Evolutionary conservation across 2,888 invertebrate species (phyloP).

Genomic region (Drosophila borborema): DNA sequence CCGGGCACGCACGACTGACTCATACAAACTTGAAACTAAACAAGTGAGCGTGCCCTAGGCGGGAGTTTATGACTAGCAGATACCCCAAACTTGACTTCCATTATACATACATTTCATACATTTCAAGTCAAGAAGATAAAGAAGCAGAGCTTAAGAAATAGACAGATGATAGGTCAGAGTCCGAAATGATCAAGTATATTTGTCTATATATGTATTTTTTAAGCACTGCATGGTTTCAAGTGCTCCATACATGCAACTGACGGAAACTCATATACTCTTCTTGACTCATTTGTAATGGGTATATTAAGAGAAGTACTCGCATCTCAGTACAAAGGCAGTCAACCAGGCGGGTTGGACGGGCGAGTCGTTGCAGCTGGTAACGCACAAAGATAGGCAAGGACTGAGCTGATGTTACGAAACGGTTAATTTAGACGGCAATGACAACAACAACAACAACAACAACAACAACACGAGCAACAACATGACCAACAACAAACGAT

Average conservation of each 20-base stretch:
- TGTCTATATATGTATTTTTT: background rate
- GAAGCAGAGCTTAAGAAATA: too few species aligned
- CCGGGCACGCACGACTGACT: slow-evolving; percentile 81
- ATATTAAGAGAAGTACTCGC: slow-evolving; percentile 19
- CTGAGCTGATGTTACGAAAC: slow-evolving; percentile 77
- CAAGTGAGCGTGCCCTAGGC: slow-evolving; percentile 36
- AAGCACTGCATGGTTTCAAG: background rate
- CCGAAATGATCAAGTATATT: too few species aligned
- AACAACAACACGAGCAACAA: slow-evolving; percentile 24
- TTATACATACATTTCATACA: too few species aligned
- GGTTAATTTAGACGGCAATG: slow-evolving; percentile 79
- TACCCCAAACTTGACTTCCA: background rate
- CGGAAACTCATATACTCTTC: background rate
- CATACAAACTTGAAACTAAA: slow-evolving; percentile 83
- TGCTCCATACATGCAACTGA: background rate
- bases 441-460: too few species aligned
- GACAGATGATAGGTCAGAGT: too few species aligned
- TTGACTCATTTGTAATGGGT: background rate
- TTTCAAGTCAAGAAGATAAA: too few species aligned
- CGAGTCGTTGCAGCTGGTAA: slow-evolving; percentile 44
- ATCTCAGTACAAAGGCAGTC: slow-evolving; percentile 34
- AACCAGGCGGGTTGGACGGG: slow-evolving; percentile 35
- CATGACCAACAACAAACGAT: slow-evolving; percentile 56
- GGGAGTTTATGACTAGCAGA: background rate
- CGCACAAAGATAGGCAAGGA: slow-evolving; percentile 71